These are phyloP conservation scores for Dissostichus mawsoni DNA, from an alignment of 2,113 vertebrate genomes.

Conservation along the genomic window DNA sequence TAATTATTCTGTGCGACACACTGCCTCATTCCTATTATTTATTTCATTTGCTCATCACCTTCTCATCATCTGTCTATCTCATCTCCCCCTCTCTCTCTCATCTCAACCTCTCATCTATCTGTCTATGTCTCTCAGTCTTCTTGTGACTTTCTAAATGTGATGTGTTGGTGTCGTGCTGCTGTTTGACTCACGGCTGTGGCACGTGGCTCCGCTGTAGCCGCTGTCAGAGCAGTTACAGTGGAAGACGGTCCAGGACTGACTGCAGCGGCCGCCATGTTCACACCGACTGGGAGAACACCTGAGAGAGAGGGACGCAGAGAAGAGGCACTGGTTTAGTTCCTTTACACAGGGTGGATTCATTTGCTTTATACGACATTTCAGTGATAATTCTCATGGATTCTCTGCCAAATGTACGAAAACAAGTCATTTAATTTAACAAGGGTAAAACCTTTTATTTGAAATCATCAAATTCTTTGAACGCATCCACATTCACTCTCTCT, in stretches of 20 bases:
- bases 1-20: background rate
- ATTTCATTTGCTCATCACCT: background rate
- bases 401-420: too few relatives aligned
- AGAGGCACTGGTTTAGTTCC: background rate
- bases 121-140: background rate
- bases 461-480: too few relatives aligned
- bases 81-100: background rate
- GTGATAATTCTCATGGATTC: too few relatives aligned
- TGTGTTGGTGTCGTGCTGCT: background rate
- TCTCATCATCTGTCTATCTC: background rate
- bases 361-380: too few relatives aligned
- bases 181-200: slow-evolving; percentile 87
- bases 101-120: too few relatives aligned
- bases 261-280: slow-evolving; percentile 92
- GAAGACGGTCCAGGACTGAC: slow-evolving; percentile 92
- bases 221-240: slow-evolving; percentile 91
- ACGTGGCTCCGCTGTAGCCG: slow-evolving; percentile 92
- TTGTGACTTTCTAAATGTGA: background rate
- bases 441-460: too few relatives aligned
- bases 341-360: too few relatives aligned
- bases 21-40: background rate
- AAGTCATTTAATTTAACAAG: too few relatives aligned
- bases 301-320: background rate
- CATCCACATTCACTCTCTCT: too few relatives aligned
- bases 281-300: slow-evolving; percentile 95